Percentiles rank a stretch among this genome's conserved stretches.
These are phyloP conservation scores for Caenorhabditis sp. DNA, from an alignment of 2,888 invertebrate species.

Conservation along the genomic window DNA sequence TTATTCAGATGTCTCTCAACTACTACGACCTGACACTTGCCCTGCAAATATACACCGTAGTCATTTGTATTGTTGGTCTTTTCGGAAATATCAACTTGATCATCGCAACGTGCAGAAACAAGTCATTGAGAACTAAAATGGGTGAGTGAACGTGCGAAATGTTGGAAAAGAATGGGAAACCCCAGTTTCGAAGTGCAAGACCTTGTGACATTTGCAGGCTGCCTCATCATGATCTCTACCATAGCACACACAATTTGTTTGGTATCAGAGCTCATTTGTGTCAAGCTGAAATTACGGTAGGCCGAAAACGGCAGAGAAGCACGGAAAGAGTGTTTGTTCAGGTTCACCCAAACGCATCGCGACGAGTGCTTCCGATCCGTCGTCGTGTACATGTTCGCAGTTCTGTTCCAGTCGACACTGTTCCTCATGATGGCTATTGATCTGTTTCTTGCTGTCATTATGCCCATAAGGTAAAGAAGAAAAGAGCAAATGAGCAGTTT, in stretches of 20 bases:
- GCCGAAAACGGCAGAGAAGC: too few relatives aligned
- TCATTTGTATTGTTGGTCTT: constrained; percentile 53
- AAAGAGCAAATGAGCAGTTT: background rate
- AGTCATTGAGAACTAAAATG: constrained; percentile 61
- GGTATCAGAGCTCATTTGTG: constrained; percentile 58
- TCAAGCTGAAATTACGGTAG: constrained; percentile 57
- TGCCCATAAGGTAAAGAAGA: constrained; percentile 59
- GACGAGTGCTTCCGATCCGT: constrained; percentile 65
- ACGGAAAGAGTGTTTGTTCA: too few relatives aligned
- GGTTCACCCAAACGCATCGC: constrained; percentile 60
- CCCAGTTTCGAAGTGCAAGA: constrained; percentile 1
- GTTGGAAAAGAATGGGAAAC: background rate
- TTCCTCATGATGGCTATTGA: constrained; percentile 66
- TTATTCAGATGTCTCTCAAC: constrained; percentile 37
- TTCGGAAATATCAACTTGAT: constrained; percentile 60
- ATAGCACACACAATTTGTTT: constrained; percentile 61
- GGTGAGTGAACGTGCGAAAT: constrained; percentile 46
- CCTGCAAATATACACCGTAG: constrained; percentile 50
- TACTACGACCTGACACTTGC: constrained; percentile 51
- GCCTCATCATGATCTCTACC: constrained; percentile 60
- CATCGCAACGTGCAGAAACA: constrained; percentile 56
- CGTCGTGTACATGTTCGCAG: constrained; percentile 62
- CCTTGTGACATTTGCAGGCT: constrained; percentile 37
- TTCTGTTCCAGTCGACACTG: constrained; percentile 60
- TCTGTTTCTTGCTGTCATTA: constrained; percentile 56